Evolutionary conservation across 2,797 vertebrate genomes (phyloP), one percentile per base, ranked within the genome.

Genomic region (Sphenopsis melanotis): DNA sequence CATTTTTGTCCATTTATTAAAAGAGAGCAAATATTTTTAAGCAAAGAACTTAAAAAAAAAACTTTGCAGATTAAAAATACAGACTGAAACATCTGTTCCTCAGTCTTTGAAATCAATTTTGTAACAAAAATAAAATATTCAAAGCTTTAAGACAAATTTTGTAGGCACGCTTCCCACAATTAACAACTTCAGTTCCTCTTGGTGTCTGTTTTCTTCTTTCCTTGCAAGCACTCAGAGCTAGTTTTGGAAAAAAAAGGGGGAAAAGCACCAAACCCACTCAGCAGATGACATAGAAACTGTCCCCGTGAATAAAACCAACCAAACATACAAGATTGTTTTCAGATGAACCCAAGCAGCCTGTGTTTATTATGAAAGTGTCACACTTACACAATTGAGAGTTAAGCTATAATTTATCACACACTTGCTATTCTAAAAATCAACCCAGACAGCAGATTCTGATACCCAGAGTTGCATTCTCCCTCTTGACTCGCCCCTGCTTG

Each of bases 251-350:
- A 65, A 83, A 80, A 77, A 6, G 4, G 22, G 41, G 34, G 61
- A 9, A 93, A 91, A 87, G 50, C 74, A 57, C 64, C 71, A 93
- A 93, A 65, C 76, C 89, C 83, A 94, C 93, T 90, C 85, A 94
- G 76, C 93, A 96, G 82, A 95, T 94, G 87, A 94, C 84, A 93
- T 2, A 52, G 83, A 89, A 92, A 93, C 36, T 7, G 3, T 93
- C 70, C 36, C 50, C 56, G 24, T 16, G 42, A 86, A 81, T 68
- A 81, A 88, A 87, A 71, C 16, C 23, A 84, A 86, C 53, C 50
- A 76, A 86, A 87, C 0, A 0, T 36, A 16, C 49, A 82, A 87
- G 55, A 84, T 24, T 82, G 66, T 89, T 89, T 93, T 77, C 77
- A 66, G 37, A 76, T 53, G 20, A 95, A 79, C 60, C 42, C 66